Base-by-base conservation (phyloP, 2,797 vertebrate species). In the Hyperoplus lanceolatus region DNA sequence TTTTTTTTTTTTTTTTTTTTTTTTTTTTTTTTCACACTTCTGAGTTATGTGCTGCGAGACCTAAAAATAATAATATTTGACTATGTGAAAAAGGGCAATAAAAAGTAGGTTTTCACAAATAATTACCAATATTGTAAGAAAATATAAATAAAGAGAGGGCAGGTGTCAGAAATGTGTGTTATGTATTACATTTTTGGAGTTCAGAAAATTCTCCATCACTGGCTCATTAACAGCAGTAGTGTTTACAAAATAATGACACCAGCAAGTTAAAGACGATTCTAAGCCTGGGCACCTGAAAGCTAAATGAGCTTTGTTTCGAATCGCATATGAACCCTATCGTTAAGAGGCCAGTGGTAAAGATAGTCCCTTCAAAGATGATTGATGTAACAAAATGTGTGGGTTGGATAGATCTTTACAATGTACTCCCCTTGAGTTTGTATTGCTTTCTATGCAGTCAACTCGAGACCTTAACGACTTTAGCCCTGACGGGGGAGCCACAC, bases 401-500 rank as follows among this genome's bases (percentile, higher is more conserved):
- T 29, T 29, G 29, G 2, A 29, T 29, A 29, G 29, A 29, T 29
- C 29, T 29, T 29, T 29, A 29, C 29, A 29, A 3, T 45, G 43
- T 45, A 7, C 43, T 11, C 1, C 43, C 43, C 43, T 11, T 45
- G 43, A 45, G 6, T 45, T 7, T 45, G 43, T 45, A 45, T 11
- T 45, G 10, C 10, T 57, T 60, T 63, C 38, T 13, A 13, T 14
- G 16, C 8, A 51, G 10, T 59, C 56, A 63, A 69, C 64, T 71
- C 46, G 12, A 41, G 70, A 73, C 50, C 57, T 36, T 60, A 60
- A 55, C 3, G 3, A 69, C 77, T 56, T 43, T 8, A 76, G 49
- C 75, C 69, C 75, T 49, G 71, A 59, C 66, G 66, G 55, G 29
- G 70, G 77, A 71, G 39, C 29, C 77, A 83, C 46, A 73, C 63